Conservation (phyloP, 2,113 vertebrate genomes). For the Protobothrops flavoviridis region DNA sequence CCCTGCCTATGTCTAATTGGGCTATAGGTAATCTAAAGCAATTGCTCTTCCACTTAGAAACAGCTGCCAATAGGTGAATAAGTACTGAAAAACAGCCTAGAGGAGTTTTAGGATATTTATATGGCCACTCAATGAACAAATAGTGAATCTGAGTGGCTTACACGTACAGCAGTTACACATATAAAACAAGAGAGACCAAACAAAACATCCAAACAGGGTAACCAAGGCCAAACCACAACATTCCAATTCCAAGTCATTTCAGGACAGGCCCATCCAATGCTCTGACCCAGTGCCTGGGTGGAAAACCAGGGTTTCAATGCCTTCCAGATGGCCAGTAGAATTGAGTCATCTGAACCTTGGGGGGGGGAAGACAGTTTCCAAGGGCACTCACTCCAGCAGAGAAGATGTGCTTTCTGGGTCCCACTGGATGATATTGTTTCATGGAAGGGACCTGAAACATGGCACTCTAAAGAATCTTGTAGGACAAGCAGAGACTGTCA, state of each 20-base stretch:
- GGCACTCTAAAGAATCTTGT: background rate
- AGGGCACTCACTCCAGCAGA: background rate
- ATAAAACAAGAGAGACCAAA: background rate
- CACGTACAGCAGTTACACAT: background rate
- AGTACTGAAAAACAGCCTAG: background rate
- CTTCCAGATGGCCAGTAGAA: background rate
- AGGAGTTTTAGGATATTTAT: background rate
- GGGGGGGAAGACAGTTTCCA: background rate
- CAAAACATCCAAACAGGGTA: background rate
- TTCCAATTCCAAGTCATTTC: background rate
- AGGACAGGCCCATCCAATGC: background rate
- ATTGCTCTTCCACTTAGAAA: background rate
- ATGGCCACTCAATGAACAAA: background rate
- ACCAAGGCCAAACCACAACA: background rate
- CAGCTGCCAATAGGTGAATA: background rate
- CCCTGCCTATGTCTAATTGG: no score
- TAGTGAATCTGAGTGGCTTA: background rate
- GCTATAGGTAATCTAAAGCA: background rate
- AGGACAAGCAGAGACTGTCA: background rate
- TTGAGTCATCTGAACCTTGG: background rate
- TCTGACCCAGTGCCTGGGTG: background rate
- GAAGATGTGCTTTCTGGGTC: background rate
- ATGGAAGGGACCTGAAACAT: background rate
- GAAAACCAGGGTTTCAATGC: background rate
- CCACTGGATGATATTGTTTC: background rate